phyloP scores from a whole-genome alignment of 2,113 vertebrate genomes.

The Poicephalus gulielmi region DNA sequence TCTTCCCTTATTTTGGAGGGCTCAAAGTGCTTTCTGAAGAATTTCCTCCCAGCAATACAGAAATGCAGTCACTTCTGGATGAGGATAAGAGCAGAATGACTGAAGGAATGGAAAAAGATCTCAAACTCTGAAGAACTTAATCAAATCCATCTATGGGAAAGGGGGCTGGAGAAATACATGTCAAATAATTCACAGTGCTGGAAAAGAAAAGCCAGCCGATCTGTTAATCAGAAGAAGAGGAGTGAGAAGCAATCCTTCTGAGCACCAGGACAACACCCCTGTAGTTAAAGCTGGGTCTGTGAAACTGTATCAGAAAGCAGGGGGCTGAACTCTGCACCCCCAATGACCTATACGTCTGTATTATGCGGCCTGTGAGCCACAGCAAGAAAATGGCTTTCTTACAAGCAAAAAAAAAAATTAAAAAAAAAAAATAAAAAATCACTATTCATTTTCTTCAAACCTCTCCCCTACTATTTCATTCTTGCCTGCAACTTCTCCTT shows the following conservation, averaged over 20 bases:
- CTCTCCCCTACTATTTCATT: neutral
- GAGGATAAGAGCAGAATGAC: neutral
- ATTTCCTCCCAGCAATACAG: neutral
- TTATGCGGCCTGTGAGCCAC: neutral
- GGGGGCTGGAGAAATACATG: neutral
- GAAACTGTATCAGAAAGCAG: neutral
- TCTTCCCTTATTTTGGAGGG: neutral
- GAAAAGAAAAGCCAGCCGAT: neutral
- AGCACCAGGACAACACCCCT: accelerated
- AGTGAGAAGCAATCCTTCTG: neutral
- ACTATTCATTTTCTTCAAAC: neutral
- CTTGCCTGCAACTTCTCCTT: neutral
- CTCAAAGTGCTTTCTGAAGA: neutral
- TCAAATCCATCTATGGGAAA: neutral
- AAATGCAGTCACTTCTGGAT: neutral
- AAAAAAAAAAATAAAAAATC: neutral
- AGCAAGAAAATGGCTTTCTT: slow-evolving; percentile 1
- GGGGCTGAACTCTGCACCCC: neutral
- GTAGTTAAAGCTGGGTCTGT: neutral
- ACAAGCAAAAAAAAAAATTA: neutral
- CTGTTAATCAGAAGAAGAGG: neutral
- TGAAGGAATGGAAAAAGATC: neutral
- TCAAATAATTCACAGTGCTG: neutral
- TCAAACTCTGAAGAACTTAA: neutral
- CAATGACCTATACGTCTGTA: neutral